A percentile compares a stretch with the other conserved stretches of the same genome.
These are phyloP conservation scores for Nasonia vitripennis DNA, from an alignment of 1,140 invertebrate species.

Conservation along the genomic window DNA sequence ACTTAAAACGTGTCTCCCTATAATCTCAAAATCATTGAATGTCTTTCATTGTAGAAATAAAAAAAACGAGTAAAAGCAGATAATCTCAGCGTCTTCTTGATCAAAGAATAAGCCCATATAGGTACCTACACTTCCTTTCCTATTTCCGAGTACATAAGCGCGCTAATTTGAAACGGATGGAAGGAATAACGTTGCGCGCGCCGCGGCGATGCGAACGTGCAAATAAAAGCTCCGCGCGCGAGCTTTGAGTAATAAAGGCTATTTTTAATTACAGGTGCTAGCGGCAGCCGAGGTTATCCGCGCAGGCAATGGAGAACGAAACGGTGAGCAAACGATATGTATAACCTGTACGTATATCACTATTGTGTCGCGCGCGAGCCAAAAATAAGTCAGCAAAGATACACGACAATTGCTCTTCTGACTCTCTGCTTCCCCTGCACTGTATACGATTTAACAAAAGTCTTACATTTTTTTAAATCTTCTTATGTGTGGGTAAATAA, in stretches of 20 bases:
- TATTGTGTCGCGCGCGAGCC: neutral
- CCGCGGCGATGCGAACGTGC: neutral
- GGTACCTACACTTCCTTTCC: too few species aligned
- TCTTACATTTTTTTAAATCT: too few species aligned
- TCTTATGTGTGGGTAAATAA: neutral
- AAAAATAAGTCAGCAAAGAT: neutral
- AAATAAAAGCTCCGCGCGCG: neutral
- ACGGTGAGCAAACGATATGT: slow-evolving; percentile 56
- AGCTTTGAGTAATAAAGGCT: slow-evolving; percentile 10
- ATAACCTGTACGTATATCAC: neutral
- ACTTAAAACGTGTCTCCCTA: too few species aligned
- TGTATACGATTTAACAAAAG: too few species aligned
- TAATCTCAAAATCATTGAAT: too few species aligned
- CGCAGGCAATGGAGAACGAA: slow-evolving; percentile 55
- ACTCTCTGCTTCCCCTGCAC: too few species aligned
- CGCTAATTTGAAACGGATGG: neutral
- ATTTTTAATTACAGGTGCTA: slow-evolving; percentile 58
- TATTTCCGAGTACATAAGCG: too few species aligned
- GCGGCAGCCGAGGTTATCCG: slow-evolving; percentile 56
- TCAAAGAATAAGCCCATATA: too few species aligned
- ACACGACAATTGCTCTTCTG: too few species aligned
- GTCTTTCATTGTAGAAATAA: too few species aligned
- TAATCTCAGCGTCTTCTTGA: too few species aligned
- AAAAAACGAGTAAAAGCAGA: too few species aligned
- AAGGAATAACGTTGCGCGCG: neutral